Percentiles rank a stretch among this genome's conserved stretches.
These are phyloP conservation scores for Zoroaster sp. DNA, from an alignment of 53 echinoderm and acorn worm species.

Conservation along the genomic window DNA sequence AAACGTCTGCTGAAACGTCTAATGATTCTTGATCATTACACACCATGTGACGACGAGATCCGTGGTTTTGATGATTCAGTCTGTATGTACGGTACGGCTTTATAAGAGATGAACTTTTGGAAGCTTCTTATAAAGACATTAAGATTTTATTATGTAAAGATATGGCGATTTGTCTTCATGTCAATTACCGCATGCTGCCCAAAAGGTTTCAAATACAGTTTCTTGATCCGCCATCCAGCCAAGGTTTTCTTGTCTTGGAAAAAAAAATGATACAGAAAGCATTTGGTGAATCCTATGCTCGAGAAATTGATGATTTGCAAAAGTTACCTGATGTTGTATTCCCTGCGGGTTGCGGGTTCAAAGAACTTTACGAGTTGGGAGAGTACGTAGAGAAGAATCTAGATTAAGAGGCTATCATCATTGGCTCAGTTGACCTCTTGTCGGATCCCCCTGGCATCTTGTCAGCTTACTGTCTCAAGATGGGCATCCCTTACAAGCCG, in stretches of 20 bases:
- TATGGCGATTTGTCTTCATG: slow-evolving; percentile 8
- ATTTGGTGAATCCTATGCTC: neutral
- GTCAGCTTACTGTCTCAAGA: slow-evolving; percentile 6
- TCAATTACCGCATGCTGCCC: slow-evolving; percentile 1
- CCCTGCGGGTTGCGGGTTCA: slow-evolving; percentile 8
- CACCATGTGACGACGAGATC: too few relatives aligned
- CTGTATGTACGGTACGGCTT: too few relatives aligned
- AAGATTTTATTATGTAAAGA: slow-evolving; percentile 34
- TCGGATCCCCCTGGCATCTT: neutral
- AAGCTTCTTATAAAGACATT: neutral
- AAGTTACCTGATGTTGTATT: neutral
- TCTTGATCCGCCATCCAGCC: slow-evolving; percentile 31
- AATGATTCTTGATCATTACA: too few relatives aligned
- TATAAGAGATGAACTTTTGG: too few relatives aligned
- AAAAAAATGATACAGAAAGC: neutral
- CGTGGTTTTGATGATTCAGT: too few relatives aligned
- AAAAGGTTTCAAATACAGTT: slow-evolving; percentile 16
- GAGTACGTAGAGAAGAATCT: slow-evolving; percentile 19
- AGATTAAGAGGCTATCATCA: neutral
- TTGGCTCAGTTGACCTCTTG: slow-evolving; percentile 1
- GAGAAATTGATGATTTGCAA: neutral
- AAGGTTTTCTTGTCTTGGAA: slow-evolving; percentile 39
- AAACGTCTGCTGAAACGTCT: too few relatives aligned
- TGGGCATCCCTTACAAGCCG: slow-evolving; percentile 12
- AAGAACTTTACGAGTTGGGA: slow-evolving; percentile 13